Evolutionary conservation across 2,113 vertebrate species (phyloP).

Genomic region (Cheirogaleus medius): DNA sequence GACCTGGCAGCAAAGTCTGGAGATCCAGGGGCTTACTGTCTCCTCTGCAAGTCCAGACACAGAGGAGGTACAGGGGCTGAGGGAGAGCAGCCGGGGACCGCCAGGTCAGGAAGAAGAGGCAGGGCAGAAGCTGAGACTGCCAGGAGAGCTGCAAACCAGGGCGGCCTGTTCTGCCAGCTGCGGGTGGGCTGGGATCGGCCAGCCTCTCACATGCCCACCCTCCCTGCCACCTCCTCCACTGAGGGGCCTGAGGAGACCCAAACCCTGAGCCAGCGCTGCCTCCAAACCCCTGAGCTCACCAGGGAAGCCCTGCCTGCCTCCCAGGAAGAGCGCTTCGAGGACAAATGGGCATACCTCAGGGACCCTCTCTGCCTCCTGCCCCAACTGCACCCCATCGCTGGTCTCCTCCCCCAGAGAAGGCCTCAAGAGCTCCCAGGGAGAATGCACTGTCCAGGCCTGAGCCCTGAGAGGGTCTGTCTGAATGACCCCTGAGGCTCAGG

Average conservation of each 20-base stretch:
- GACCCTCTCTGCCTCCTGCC: not conserved
- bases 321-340: not conserved
- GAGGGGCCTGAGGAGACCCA: not conserved
- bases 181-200: not conserved
- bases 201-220: not conserved
- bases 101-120: not conserved
- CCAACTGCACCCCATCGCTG: not conserved
- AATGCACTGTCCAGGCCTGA: not conserved
- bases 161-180: not conserved
- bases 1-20: not conserved
- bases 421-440: not conserved
- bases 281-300: not conserved
- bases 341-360: not conserved
- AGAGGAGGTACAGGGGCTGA: not conserved
- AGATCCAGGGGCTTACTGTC: not conserved
- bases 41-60: not conserved
- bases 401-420: not conserved
- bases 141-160: conserved; percentile 6
- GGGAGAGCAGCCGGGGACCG: not conserved
- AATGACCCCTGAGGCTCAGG: not conserved
- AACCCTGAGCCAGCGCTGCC: not conserved
- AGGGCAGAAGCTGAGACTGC: not conserved
- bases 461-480: not conserved
- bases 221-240: not conserved
- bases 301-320: not conserved